These are phyloP conservation scores for Actinostola sp. DNA, from an alignment of 92 coral and sea anemone genomes.

Conservation along the genomic window DNA sequence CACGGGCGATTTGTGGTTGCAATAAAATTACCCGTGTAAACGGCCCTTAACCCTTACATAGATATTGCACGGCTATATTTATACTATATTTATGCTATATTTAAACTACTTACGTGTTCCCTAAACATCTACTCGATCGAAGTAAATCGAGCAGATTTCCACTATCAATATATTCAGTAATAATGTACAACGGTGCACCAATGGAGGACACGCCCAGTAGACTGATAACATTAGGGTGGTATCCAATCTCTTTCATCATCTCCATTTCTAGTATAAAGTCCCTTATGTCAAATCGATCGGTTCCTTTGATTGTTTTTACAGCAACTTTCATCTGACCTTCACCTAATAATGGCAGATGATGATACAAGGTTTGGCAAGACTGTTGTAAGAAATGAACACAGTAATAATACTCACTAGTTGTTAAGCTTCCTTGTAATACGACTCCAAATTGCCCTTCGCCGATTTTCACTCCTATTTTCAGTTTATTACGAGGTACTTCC, in stretches of 20 bases:
- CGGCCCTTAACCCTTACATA: too few relatives aligned
- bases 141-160: constrained; percentile 80
- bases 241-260: constrained; percentile 93
- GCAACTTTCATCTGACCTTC: constrained; percentile 70
- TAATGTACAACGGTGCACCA: constrained; percentile 84
- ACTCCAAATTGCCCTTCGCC: constrained; percentile 90
- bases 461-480: constrained; percentile 69
- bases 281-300: constrained; percentile 73
- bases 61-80: too few relatives aligned
- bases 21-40: too few relatives aligned
- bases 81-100: background rate
- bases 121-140: constrained; percentile 68
- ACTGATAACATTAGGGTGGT: constrained; percentile 85
- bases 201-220: constrained; percentile 82
- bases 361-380: background rate
- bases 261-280: constrained; percentile 72
- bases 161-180: constrained; percentile 78
- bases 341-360: constrained; percentile 22
- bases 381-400: too few relatives aligned
- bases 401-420: constrained; percentile 72
- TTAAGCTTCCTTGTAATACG: constrained; percentile 68
- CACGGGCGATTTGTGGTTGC: too few relatives aligned
- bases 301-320: constrained; percentile 71
- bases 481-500: constrained; percentile 75
- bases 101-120: constrained; percentile 39